Evolutionary conservation across 2,888 invertebrate species (phyloP).

Genomic region (Plutella xylostella): DNA sequence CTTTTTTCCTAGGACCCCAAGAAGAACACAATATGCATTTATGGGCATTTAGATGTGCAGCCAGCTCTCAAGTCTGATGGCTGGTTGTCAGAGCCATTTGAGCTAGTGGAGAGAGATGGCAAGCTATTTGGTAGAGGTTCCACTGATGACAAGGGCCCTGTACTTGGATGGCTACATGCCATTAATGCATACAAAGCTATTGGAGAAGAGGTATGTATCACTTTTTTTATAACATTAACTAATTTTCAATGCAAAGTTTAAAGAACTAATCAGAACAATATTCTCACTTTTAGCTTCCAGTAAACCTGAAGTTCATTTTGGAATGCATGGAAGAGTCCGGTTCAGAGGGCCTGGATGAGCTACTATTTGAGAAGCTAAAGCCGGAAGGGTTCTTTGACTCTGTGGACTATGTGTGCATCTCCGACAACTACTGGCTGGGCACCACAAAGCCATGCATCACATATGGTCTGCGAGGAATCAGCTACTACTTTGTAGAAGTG

Average conservation of each 20-base stretch:
- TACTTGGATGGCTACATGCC: slow-evolving; percentile 95
- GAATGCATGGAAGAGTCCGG: slow-evolving; percentile 99
- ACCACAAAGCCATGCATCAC: slow-evolving; percentile 97
- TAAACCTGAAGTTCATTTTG: slow-evolving; percentile 89
- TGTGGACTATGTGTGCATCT: slow-evolving; percentile 96
- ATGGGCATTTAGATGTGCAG: slow-evolving; percentile 98
- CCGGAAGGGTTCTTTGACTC: slow-evolving; percentile 81
- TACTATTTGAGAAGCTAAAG: slow-evolving; percentile 70
- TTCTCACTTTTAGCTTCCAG: slow-evolving; percentile 66
- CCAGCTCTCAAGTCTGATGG: slow-evolving; percentile 94
- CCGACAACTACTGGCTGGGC: slow-evolving; percentile 99
- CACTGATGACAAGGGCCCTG: slow-evolving; percentile 95
- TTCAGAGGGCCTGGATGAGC: slow-evolving; percentile 93
- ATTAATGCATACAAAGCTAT: slow-evolving; percentile 87
- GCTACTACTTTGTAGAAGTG: slow-evolving; percentile 91
- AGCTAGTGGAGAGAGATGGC: slow-evolving; percentile 85
- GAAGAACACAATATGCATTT: slow-evolving; percentile 94
- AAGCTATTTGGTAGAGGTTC: slow-evolving; percentile 93
- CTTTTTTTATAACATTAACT: not conserved
- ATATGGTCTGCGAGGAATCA: slow-evolving; percentile 94
- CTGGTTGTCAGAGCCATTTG: slow-evolving; percentile 96
- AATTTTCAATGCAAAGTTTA: too few species aligned
- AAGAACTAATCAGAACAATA: not conserved
- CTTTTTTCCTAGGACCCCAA: slow-evolving; percentile 68
- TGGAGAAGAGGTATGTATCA: slow-evolving; percentile 62